Conservation (phyloP, 2,113 vertebrate genomes). For the Odontophorus gujanensis region DNA sequence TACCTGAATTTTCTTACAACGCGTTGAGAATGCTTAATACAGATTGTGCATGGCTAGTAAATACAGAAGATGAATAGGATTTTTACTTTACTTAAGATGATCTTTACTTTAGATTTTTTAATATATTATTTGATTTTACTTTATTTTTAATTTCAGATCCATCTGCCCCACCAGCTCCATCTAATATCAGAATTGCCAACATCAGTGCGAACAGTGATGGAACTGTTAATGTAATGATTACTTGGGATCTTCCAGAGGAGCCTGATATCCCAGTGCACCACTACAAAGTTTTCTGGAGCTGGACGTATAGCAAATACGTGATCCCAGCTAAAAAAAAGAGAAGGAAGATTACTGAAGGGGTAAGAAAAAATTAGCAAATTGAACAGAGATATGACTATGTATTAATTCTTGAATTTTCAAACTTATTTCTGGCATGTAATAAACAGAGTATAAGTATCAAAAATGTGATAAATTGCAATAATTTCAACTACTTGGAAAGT, state of each 20-base stretch:
- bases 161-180: slow-evolving; percentile 85
- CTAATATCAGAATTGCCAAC: slow-evolving; percentile 84
- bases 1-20: neutral
- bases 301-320: slow-evolving; percentile 84
- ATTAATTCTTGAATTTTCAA: neutral
- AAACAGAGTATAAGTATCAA: neutral
- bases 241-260: slow-evolving; percentile 89
- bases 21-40: neutral
- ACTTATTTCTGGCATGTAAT: neutral
- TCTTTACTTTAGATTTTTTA: neutral
- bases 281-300: slow-evolving; percentile 96
- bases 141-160: slow-evolving; percentile 83
- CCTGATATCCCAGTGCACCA: slow-evolving; percentile 92
- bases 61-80: neutral
- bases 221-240: slow-evolving; percentile 79
- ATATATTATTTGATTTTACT: neutral
- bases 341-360: slow-evolving; percentile 90
- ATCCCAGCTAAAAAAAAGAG: slow-evolving; percentile 91
- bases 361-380: slow-evolving; percentile 60
- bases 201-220: slow-evolving; percentile 81
- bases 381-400: neutral
- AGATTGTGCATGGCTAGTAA: fast-evolving
- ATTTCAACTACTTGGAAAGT: neutral
- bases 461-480: neutral
- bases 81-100: neutral